phyloP scores from a whole-genome alignment of 2,888 invertebrate genomes.

The Scaptomyza reducta region DNA sequence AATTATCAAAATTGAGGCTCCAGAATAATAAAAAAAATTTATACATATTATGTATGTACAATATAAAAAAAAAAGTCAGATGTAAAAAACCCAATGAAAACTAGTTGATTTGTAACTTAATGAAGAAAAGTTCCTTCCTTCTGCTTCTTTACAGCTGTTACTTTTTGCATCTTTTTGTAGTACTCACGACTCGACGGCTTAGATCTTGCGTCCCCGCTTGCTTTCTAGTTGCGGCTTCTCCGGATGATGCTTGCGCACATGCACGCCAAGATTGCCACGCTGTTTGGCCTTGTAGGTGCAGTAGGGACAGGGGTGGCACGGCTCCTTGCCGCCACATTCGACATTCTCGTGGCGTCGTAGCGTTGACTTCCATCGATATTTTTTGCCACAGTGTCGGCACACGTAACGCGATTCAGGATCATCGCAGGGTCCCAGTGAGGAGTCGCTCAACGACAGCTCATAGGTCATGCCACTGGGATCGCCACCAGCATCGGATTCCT shows the following conservation, averaged over 20 bases:
- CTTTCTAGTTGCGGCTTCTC: constrained; percentile 84
- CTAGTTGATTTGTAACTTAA: constrained; percentile 50
- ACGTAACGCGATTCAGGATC: constrained; percentile 88
- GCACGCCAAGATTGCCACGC: constrained; percentile 92
- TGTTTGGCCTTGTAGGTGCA: constrained; percentile 92
- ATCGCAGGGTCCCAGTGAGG: constrained; percentile 82
- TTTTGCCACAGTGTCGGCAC: constrained; percentile 93
- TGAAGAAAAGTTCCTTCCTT: constrained; percentile 29
- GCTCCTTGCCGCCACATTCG: constrained; percentile 93
- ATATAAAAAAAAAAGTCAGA: constrained; percentile 28
- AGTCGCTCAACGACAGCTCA: constrained; percentile 83
- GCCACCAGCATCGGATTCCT: constrained; percentile 75
- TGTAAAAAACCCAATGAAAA: constrained; percentile 48
- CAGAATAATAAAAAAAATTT: constrained; percentile 30
- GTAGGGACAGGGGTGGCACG: constrained; percentile 91
- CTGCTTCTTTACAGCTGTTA: constrained; percentile 29
- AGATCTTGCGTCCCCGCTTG: constrained; percentile 83
- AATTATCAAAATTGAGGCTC: constrained; percentile 40
- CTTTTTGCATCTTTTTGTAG: constrained; percentile 27
- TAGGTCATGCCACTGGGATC: constrained; percentile 81
- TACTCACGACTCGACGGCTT: constrained; percentile 54
- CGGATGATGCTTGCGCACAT: constrained; percentile 91
- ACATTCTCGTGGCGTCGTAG: constrained; percentile 92
- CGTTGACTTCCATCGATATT: constrained; percentile 94
- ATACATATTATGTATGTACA: constrained; percentile 17